Conservation (phyloP, 2,797 vertebrate genomes). For the Scyliorhinus canicula region DNA sequence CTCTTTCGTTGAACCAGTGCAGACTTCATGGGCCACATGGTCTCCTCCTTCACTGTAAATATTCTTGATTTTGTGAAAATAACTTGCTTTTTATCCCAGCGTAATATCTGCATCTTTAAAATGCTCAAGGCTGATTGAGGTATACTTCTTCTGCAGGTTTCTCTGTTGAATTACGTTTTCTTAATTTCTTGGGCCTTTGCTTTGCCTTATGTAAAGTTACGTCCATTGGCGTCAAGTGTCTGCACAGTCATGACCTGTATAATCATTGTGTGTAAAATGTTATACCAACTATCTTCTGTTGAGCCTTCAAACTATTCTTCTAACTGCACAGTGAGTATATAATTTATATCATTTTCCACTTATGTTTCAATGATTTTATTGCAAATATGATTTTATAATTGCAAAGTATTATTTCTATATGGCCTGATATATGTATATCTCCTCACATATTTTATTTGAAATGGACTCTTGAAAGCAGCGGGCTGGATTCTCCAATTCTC, state of each 20-base stretch:
- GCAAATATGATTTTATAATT: not conserved
- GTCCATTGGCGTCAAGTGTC: slow-evolving; percentile 79
- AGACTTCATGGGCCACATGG: too few species aligned
- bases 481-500: too few species aligned
- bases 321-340: slow-evolving; percentile 71
- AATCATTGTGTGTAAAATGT: slow-evolving; percentile 95
- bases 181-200: slow-evolving; percentile 91
- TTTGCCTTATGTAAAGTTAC: slow-evolving; percentile 84
- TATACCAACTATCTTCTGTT: slow-evolving; percentile 87
- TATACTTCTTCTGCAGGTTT: slow-evolving; percentile 71
- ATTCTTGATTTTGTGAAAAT: too few species aligned
- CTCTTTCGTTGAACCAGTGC: too few species aligned
- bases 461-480: not conserved
- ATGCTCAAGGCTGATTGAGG: not conserved
- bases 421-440: not conserved
- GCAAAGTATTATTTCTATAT: not conserved
- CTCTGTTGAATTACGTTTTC: slow-evolving; percentile 91
- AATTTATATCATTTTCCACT: not conserved
- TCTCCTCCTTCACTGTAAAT: too few species aligned
- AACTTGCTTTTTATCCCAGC: not conserved
- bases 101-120: not conserved
- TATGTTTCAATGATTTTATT: not conserved
- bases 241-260: slow-evolving; percentile 96
- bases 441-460: not conserved
- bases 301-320: slow-evolving; percentile 65